These are phyloP conservation scores for Dendrolimus punctatus DNA, from an alignment of 1,140 invertebrate species.

Conservation along the genomic window DNA sequence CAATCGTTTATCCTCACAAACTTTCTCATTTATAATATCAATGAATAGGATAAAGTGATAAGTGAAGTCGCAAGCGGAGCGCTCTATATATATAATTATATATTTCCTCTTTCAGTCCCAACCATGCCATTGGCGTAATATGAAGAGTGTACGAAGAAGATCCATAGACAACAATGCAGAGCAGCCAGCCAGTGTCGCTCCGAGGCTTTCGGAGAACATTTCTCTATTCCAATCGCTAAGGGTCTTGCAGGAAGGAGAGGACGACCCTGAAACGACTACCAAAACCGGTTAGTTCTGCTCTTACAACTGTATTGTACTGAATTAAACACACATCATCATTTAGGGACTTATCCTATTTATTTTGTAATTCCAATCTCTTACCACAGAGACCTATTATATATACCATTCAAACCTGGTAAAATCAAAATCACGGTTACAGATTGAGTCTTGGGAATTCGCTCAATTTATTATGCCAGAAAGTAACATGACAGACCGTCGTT, in stretches of 20 bases:
- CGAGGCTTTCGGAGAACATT: conserved; percentile 85
- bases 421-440: too few relatives aligned
- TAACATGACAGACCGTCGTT: too few relatives aligned
- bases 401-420: too few relatives aligned
- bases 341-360: too few relatives aligned
- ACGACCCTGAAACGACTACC: conserved; percentile 72
- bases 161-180: conserved; percentile 53
- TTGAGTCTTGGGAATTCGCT: too few relatives aligned
- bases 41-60: background rate
- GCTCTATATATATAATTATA: background rate
- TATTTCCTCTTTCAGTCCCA: conserved; percentile 79
- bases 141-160: conserved; percentile 83
- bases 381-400: background rate
- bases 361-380: too few relatives aligned
- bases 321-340: background rate
- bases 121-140: conserved; percentile 93
- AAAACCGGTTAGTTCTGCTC: conserved; percentile 23
- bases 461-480: too few relatives aligned
- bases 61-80: background rate
- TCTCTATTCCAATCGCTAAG: conserved; percentile 90
- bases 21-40: too few relatives aligned
- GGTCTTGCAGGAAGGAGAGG: conserved; percentile 89
- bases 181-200: conserved; percentile 36
- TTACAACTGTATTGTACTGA: background rate
- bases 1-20: too few relatives aligned